Percentiles rank a stretch among this genome's conserved stretches.
phyloP scores from a whole-genome alignment of 2,888 invertebrate species.

The Troides aeacus region DNA sequence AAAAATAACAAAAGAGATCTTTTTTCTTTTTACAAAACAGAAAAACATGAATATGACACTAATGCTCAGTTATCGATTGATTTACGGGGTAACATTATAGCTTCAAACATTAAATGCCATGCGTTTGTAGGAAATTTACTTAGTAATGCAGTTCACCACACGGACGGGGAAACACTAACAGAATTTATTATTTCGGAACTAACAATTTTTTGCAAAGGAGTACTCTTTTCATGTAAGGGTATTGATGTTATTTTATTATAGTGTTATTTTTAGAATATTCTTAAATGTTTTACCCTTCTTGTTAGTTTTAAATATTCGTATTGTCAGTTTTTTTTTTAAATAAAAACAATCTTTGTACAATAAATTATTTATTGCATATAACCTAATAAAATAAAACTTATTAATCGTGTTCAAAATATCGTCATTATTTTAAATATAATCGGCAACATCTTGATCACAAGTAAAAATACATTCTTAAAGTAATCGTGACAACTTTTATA shows the following conservation, averaged over 20 bases:
- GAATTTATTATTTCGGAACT: constrained; percentile 66
- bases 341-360: constrained; percentile 36
- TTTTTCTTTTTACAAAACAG: constrained; percentile 30
- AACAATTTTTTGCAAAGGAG: constrained; percentile 68
- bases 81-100: constrained; percentile 66
- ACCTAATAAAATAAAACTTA: constrained; percentile 32
- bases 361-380: constrained; percentile 47
- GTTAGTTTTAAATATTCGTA: constrained; percentile 29
- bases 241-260: constrained; percentile 68
- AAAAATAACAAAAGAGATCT: constrained; percentile 41
- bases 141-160: constrained; percentile 53
- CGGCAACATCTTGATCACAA: constrained; percentile 72
- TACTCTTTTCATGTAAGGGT: constrained; percentile 64
- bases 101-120: constrained; percentile 62
- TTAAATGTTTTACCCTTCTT: constrained; percentile 33
- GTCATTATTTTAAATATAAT: constrained; percentile 32
- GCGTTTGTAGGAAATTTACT: constrained; percentile 69
- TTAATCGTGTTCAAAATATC: constrained; percentile 73
- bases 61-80: constrained; percentile 52
- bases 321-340: constrained; percentile 31
- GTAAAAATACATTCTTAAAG: constrained; percentile 43
- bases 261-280: constrained; percentile 40
- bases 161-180: constrained; percentile 50
- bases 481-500: constrained; percentile 59
- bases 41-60: constrained; percentile 27